A percentile compares a stretch with the other conserved stretches of the same genome.
Evolutionary conservation across 2,113 vertebrate species (phyloP).

Genomic region (Emydura subglobosa): DNA sequence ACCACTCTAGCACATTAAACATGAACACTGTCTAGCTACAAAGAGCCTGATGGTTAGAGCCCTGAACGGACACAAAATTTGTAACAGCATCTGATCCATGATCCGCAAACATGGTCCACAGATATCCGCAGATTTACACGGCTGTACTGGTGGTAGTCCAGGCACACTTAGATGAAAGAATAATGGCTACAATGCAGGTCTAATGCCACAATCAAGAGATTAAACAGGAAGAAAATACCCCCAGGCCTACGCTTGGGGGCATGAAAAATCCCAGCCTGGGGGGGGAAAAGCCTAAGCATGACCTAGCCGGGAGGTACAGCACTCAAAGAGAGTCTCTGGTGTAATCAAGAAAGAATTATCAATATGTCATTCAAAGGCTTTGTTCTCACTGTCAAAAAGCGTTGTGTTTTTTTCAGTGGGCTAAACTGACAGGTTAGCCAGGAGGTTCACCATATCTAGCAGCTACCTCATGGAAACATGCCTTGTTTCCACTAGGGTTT

Average conservation of each 20-base stretch:
- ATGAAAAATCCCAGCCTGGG: background rate
- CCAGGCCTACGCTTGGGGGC: background rate
- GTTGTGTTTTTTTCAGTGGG: background rate
- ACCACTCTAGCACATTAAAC: background rate
- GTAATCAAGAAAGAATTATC: background rate
- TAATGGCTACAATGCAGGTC: rapidly evolving
- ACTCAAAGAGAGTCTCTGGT: rapidly evolving
- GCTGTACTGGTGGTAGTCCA: background rate
- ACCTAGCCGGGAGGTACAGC: background rate
- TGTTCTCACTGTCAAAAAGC: background rate
- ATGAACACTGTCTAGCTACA: background rate
- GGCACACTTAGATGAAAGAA: rapidly evolving
- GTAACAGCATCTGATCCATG: no score
- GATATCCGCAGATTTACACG: no score
- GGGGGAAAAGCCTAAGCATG: background rate
- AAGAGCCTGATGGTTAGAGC: rapidly evolving
- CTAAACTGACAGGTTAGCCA: background rate
- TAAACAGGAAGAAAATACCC: background rate
- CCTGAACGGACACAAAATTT: no score
- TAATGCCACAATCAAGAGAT: rapidly evolving
- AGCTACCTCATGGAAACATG: background rate
- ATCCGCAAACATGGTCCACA: no score
- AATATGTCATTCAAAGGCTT: rapidly evolving
- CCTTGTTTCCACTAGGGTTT: rapidly evolving
- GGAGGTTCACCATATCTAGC: background rate